Evolutionary conservation across 2,888 invertebrate genomes (phyloP).

Genomic region (Caenorhabditis japonica): DNA sequence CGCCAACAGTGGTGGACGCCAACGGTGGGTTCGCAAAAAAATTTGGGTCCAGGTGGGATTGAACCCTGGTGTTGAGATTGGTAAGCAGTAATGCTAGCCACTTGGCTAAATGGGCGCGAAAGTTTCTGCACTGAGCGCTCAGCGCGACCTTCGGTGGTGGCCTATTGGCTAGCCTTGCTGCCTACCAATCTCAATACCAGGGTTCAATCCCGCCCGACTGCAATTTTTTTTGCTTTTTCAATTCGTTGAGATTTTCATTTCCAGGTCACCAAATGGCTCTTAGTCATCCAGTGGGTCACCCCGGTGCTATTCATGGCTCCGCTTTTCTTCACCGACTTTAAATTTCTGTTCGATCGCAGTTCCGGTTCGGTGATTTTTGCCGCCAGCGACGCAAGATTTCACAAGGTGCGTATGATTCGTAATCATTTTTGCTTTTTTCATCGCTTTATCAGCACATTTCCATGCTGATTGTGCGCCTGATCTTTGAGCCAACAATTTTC

Average conservation of each 20-base stretch:
- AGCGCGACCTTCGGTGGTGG: too few species aligned
- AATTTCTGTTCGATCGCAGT: conserved; percentile 51
- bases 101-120: background rate
- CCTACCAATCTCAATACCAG: too few species aligned
- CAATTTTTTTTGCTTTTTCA: background rate
- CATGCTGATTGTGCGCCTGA: too few species aligned
- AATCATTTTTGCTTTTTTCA: conserved; percentile 3
- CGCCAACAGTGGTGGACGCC: conserved; percentile 66
- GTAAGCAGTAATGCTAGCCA: background rate
- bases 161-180: too few species aligned
- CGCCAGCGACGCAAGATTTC: conserved; percentile 59
- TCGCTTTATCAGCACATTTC: background rate
- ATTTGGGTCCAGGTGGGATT: background rate
- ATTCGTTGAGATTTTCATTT: too few species aligned
- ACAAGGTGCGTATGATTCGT: conserved; percentile 52
- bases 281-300: conserved; percentile 63
- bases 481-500: background rate
- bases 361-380: conserved; percentile 61
- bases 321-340: conserved; percentile 62
- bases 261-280: conserved; percentile 49
- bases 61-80: background rate
- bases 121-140: background rate
- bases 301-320: conserved; percentile 61
- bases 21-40: conserved; percentile 24
- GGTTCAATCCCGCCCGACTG: background rate